Percentiles rank a stretch among this genome's conserved stretches.
Conservation (phyloP, 1,140 invertebrate genomes). For the Cyphomyrmex costatus region DNA sequence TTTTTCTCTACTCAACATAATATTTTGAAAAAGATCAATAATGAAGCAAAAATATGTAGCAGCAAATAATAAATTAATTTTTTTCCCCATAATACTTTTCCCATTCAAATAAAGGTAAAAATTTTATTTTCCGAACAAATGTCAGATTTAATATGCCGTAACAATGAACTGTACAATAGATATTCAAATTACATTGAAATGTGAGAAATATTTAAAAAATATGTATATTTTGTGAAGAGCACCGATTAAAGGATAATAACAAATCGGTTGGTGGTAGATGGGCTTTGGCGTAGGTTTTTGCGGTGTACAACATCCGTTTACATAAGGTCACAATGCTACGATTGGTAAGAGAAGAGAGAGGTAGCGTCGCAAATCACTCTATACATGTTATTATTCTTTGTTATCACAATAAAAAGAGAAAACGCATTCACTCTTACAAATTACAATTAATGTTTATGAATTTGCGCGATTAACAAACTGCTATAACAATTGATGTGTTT, state of each 20-base stretch:
- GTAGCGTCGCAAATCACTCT: neutral
- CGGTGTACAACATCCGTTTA: neutral
- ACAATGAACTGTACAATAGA: neutral
- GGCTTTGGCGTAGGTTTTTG: neutral
- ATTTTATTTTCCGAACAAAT: neutral
- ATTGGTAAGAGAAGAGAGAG: neutral
- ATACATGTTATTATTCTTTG: neutral
- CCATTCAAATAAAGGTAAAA: neutral
- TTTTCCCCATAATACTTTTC: neutral
- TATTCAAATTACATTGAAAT: neutral
- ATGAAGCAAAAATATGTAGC: constrained; percentile 5
- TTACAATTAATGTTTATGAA: neutral
- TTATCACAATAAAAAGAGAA: neutral
- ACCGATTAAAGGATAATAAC: neutral
- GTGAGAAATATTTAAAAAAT: neutral
- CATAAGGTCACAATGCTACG: neutral
- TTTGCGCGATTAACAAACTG: neutral
- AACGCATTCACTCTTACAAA: neutral
- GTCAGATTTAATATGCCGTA: neutral
- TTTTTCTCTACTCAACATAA: neutral
- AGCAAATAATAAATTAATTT: neutral
- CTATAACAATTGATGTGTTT: neutral
- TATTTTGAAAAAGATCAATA: neutral
- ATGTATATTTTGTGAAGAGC: neutral
- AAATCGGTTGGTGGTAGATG: neutral